Evolutionary conservation across 1,140 invertebrate species (phyloP), one percentile per base, ranked within the genome.

Genomic region (Asbolus verrucosus): DNA sequence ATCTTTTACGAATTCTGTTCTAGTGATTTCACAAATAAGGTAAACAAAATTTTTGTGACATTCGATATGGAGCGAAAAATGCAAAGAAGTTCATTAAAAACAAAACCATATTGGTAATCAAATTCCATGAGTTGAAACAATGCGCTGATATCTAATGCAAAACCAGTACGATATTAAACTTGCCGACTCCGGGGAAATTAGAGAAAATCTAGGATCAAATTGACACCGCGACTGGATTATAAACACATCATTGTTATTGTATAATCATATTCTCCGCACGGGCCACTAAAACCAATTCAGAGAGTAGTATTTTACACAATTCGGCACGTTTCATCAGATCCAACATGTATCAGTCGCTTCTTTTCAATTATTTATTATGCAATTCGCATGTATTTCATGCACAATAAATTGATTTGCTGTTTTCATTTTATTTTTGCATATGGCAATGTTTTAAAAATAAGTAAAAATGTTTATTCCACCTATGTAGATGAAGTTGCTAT

Each of bases 181-280:
- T 73, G 43, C 19, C 24, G 65, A 72, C 73, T 73, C 73, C 43
- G 43, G 73, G 73, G 73, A 75, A 75, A 75, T 75, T 71, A 75
- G 21, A 71, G 71, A 73, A 75, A 75, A 75, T 59, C 71, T 73
- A 67, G 41, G 50, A 69, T 69, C 68, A 50, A 69, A 73, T 73
- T 71, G 46, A 54, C 21, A 54, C 21, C 46, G 61, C 61, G 38
- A 21, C 19, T 21, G 30, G 46, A 50, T 33, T 69, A 43, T 46
- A 46, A 27, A 69, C 24, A 65, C 62, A 41, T 30, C 63, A 66
- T 66, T 31, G 41, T 66, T 21, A 66, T 50, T 24, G 31, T 8
- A 41, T 66, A 50, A 66, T 66, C 39, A 50, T 38, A 66, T 66
- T 66, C 63, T 24, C 18, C 19, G 16, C 63, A 66, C 63, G 63